These are phyloP conservation scores for Hydrotaea cyrtoneurina DNA, from an alignment of 2,888 invertebrate species.

Conservation along the genomic window DNA sequence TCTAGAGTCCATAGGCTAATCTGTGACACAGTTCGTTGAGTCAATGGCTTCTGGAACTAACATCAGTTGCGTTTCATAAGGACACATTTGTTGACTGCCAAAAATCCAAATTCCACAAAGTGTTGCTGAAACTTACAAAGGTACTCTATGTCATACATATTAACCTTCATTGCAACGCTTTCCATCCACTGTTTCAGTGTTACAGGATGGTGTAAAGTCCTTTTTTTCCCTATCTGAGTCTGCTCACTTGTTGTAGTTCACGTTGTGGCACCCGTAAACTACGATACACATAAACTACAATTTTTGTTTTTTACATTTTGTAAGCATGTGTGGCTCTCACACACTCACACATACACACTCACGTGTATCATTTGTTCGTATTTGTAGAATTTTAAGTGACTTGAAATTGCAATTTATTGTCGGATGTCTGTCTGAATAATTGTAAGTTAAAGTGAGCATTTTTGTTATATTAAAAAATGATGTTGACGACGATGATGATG, in stretches of 20 bases:
- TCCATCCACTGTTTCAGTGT: constrained; percentile 6
- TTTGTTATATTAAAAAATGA: constrained; percentile 59
- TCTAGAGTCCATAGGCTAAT: too few relatives aligned
- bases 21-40: too few relatives aligned
- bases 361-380: constrained; percentile 59
- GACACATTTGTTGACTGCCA: too few relatives aligned
- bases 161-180: too few relatives aligned
- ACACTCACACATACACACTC: too few relatives aligned
- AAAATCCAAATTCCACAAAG: too few relatives aligned
- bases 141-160: too few relatives aligned
- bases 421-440: constrained; percentile 69
- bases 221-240: constrained; percentile 7
- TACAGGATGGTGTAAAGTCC: constrained; percentile 6
- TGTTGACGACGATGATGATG: constrained; percentile 37
- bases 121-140: too few relatives aligned
- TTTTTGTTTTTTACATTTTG: constrained; percentile 31
- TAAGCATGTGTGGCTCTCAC: background rate
- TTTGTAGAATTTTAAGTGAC: constrained; percentile 78
- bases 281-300: constrained; percentile 21
- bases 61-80: too few relatives aligned
- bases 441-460: constrained; percentile 66
- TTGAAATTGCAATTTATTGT: constrained; percentile 79
- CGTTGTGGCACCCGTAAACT: background rate
- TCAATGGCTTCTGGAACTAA: too few relatives aligned
- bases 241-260: constrained; percentile 8